Evolutionary conservation across 1,140 invertebrate species (phyloP).

Genomic region (Zophobas morio): DNA sequence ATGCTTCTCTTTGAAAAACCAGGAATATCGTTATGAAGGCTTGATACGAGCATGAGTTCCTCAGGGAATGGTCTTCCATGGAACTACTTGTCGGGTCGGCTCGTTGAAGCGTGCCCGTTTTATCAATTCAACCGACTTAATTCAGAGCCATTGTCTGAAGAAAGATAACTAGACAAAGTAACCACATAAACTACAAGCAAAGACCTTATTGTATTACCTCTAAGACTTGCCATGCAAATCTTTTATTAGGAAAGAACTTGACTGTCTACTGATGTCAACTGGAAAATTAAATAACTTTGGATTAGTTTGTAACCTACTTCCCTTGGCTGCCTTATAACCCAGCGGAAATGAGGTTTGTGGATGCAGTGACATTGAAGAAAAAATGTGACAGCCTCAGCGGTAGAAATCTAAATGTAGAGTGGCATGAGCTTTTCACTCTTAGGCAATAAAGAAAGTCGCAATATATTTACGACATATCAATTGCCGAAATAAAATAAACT

Average conservation of each 20-base stretch:
- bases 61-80: background rate
- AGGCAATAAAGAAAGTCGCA: background rate
- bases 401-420: background rate
- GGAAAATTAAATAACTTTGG: conserved; percentile 26
- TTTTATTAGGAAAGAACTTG: conserved; percentile 5
- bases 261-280: conserved; percentile 19
- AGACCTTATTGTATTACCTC: background rate
- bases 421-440: background rate
- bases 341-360: background rate
- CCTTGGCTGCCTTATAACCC: background rate
- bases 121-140: conserved; percentile 4
- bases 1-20: background rate
- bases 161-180: conserved; percentile 17
- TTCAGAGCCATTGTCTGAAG: background rate
- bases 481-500: too few relatives aligned
- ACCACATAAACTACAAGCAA: conserved; percentile 6
- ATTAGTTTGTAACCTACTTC: conserved; percentile 23
- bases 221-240: background rate
- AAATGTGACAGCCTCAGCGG: background rate
- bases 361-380: background rate
- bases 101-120: conserved; percentile 15
- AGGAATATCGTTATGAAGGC: background rate
- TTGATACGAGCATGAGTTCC: background rate
- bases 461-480: background rate
- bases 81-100: background rate